Conservation (phyloP, 2,113 vertebrate genomes). For the Zosterops japonicus region DNA sequence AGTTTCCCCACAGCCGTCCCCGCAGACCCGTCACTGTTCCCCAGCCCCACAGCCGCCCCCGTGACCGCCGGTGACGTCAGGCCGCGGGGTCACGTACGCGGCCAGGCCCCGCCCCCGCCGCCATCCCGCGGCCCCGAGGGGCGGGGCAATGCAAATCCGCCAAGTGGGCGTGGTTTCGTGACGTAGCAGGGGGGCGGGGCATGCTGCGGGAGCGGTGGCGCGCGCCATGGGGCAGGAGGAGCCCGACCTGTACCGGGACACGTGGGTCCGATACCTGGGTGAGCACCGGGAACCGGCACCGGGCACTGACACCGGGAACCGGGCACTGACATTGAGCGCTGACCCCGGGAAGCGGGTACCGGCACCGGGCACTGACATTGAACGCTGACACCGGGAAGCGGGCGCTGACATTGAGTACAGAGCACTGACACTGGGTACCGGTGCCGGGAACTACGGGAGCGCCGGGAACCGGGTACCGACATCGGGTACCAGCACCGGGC, state of each 20-base stretch:
- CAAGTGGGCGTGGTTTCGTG: fast-evolving
- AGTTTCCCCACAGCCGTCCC: background rate
- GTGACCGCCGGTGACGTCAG: background rate
- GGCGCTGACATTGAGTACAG: background rate
- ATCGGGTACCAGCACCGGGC: background rate
- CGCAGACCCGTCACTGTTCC: no score
- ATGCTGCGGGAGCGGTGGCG: background rate
- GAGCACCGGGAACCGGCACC: constrained; percentile 38
- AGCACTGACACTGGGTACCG: background rate
- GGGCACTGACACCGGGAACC: background rate
- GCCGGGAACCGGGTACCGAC: background rate
- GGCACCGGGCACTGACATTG: background rate
- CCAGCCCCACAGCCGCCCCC: background rate
- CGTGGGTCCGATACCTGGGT: constrained; percentile 96
- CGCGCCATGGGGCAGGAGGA: constrained; percentile 24
- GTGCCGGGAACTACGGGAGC: background rate
- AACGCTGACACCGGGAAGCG: background rate
- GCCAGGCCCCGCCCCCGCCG: fast-evolving
- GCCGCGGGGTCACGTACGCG: background rate
- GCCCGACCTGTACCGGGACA: constrained; percentile 89
- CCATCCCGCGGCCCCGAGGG: background rate
- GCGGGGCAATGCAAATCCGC: fast-evolving
- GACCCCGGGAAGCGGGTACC: background rate
- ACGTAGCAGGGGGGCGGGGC: fast-evolving
- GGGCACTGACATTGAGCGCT: no score